Percentiles rank a stretch among this genome's conserved stretches.
phyloP scores from a whole-genome alignment of 2,888 invertebrate species.

The Parthenolecanium corni region DNA sequence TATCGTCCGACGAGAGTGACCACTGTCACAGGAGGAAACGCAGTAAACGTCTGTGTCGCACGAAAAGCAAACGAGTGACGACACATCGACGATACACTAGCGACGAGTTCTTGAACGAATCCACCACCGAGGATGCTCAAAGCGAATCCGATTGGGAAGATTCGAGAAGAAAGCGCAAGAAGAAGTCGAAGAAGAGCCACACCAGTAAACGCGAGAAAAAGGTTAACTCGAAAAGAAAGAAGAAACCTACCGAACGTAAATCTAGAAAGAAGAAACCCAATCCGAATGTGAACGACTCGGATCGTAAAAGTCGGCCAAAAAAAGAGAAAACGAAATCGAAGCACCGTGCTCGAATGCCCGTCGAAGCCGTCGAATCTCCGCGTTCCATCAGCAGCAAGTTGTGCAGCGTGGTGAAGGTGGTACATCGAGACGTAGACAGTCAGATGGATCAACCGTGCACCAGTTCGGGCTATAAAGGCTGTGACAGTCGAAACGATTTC shows the following conservation, averaged over 20 bases:
- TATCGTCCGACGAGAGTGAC: background rate
- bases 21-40: background rate
- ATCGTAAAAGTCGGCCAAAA: background rate
- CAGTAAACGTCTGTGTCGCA: background rate
- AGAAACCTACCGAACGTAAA: background rate
- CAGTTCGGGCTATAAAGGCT: background rate
- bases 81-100: background rate
- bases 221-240: background rate
- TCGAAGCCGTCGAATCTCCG: too few relatives aligned
- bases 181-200: conserved; percentile 2
- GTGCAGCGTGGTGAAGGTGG: conserved; percentile 3
- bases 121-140: background rate
- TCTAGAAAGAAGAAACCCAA: background rate
- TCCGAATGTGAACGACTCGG: background rate
- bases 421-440: background rate
- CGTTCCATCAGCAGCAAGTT: background rate
- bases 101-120: background rate
- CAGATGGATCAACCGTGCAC: background rate
- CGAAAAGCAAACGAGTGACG: background rate
- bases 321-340: background rate
- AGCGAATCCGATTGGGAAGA: conserved; percentile 14
- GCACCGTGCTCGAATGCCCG: background rate
- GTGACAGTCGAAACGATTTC: background rate
- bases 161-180: background rate
- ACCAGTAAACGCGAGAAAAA: conserved; percentile 1